Evolutionary conservation across 2,888 invertebrate genomes (phyloP).

Genomic region (Perdita meconis): DNA sequence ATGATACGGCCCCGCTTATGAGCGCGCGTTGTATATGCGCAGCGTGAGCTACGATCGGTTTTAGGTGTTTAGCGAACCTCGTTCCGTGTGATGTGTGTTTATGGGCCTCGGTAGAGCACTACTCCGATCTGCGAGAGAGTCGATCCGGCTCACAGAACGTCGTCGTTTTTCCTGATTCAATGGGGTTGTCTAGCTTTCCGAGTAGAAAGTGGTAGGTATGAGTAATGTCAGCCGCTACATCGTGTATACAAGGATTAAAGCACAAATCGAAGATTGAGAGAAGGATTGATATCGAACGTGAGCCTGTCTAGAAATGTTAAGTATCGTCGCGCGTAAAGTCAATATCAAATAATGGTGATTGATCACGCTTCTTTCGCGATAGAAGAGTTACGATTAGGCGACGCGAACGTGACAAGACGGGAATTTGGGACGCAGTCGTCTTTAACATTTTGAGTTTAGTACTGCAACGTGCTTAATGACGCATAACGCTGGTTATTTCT

Average conservation of each 20-base stretch:
- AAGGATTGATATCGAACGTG: too few species aligned
- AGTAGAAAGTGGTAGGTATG: neutral
- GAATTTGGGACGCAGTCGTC: constrained; percentile 22
- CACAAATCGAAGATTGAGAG: too few species aligned
- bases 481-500: neutral
- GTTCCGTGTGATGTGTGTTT: constrained; percentile 20
- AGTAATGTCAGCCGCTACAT: too few species aligned
- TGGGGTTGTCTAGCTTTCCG: neutral
- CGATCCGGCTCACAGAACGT: neutral
- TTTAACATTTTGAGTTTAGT: neutral
- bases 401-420: neutral
- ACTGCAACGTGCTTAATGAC: neutral
- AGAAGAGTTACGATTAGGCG: neutral
- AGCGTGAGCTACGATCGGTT: constrained; percentile 20
- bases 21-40: neutral
- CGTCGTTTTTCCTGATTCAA: constrained; percentile 11
- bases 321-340: neutral
- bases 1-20: constrained; percentile 21
- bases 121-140: neutral
- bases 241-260: too few species aligned
- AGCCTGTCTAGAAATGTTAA: too few species aligned
- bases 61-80: constrained; percentile 42
- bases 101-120: constrained; percentile 8
- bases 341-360: neutral
- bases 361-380: neutral